Evolutionary conservation across 92 coral and sea anemone genomes (phyloP).

Genomic region (Paramuricea clavata): DNA sequence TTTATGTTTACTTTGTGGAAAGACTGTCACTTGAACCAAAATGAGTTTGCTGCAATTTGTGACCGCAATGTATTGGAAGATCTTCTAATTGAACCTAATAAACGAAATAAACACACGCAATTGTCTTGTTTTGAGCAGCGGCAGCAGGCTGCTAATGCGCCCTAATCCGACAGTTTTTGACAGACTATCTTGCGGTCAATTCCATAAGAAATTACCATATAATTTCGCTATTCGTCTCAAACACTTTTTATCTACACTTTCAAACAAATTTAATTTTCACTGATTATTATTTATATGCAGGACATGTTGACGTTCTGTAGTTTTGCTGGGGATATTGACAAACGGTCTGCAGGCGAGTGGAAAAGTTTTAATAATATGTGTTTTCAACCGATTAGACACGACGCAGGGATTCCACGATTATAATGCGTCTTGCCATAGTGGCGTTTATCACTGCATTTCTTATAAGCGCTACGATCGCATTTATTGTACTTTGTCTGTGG

Average conservation of each 20-base stretch:
- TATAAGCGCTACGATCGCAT: background rate
- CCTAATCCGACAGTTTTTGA: background rate
- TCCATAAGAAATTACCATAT: conserved; percentile 28
- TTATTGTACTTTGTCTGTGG: conserved; percentile 6
- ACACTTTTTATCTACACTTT: conserved; percentile 3
- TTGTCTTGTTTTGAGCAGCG: background rate
- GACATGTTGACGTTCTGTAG: background rate
- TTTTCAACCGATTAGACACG: background rate
- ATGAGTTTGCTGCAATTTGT: background rate
- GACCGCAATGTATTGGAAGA: background rate
- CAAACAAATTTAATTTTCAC: conserved; percentile 18
- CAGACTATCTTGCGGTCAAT: conserved; percentile 14
- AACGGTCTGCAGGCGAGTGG: background rate
- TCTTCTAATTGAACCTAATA: background rate
- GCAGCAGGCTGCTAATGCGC: background rate
- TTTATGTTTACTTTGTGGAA: background rate
- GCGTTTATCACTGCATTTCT: conserved; percentile 25
- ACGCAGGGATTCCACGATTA: background rate
- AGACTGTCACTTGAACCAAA: background rate
- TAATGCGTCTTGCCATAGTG: conserved; percentile 17
- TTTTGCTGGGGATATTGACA: background rate
- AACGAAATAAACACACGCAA: background rate
- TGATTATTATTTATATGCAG: background rate
- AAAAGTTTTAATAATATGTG: background rate
- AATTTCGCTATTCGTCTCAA: conserved; percentile 11